Percentiles rank a stretch among this genome's conserved stretches.
Conservation (phyloP, 2,113 vertebrate species). For the Ancistrus triradiatus region DNA sequence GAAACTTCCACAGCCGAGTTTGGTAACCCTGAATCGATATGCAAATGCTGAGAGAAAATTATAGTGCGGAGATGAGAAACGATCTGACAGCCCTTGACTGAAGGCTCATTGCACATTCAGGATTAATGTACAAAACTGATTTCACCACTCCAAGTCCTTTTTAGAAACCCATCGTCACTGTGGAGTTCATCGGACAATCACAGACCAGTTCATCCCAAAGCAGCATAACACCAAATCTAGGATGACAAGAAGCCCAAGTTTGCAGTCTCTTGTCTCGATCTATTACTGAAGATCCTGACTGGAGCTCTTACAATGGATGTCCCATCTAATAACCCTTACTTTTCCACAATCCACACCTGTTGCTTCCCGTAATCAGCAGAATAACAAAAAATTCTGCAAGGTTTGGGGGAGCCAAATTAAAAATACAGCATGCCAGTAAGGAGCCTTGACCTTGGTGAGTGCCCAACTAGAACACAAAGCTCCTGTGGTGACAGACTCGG, state of each 20-base stretch:
- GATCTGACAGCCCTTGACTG: slow-evolving; percentile 16
- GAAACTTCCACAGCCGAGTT: too few relatives aligned
- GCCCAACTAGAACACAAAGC: neutral
- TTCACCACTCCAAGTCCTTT: slow-evolving; percentile 15
- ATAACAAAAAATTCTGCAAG: neutral
- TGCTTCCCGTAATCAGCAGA: neutral
- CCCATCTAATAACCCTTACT: neutral
- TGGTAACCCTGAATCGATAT: too few relatives aligned
- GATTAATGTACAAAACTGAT: slow-evolving; percentile 33
- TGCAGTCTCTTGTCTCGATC: slow-evolving; percentile 10
- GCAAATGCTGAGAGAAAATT: neutral
- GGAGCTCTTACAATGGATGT: neutral
- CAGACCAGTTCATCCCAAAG: slow-evolving; percentile 1
- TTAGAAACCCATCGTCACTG: slow-evolving; percentile 18
- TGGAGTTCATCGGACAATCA: slow-evolving; percentile 29
- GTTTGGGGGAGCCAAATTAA: slow-evolving; percentile 22
- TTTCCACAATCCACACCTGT: neutral
- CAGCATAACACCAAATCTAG: neutral
- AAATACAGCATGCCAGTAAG: slow-evolving; percentile 15
- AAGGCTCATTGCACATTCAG: slow-evolving; percentile 22
- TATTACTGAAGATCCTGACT: slow-evolving; percentile 16
- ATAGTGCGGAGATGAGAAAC: slow-evolving; percentile 13
- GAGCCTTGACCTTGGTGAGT: slow-evolving; percentile 6
- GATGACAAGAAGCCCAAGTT: neutral
- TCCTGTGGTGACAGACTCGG: slow-evolving; percentile 33